phyloP scores from a whole-genome alignment of 2,113 vertebrate species.

The Edolisoma coerulescens region DNA sequence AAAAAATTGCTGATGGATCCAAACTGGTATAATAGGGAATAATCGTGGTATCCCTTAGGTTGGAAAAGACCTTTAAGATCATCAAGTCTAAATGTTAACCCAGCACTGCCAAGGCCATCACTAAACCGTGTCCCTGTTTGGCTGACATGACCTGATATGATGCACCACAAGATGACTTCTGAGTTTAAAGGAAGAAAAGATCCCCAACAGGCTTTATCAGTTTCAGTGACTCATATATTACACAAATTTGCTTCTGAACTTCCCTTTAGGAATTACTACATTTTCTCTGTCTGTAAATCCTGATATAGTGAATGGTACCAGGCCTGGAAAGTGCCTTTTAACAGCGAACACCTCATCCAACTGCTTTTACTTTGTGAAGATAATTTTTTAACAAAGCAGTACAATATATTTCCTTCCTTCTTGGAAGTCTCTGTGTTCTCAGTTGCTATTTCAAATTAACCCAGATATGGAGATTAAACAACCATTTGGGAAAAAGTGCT shows the following conservation, averaged over 20 bases:
- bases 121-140: background rate
- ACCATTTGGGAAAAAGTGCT: constrained; percentile 20
- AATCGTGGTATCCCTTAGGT: background rate
- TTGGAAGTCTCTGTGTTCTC: background rate
- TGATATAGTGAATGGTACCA: background rate
- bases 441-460: constrained; percentile 50
- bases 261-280: background rate
- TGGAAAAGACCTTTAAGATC: background rate
- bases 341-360: background rate
- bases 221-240: background rate
- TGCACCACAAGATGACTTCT: background rate
- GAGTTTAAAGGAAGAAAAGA: background rate
- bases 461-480: constrained; percentile 39
- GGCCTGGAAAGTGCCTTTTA: background rate
- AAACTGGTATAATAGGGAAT: background rate
- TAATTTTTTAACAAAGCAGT: background rate
- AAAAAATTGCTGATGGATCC: background rate
- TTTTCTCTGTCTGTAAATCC: background rate
- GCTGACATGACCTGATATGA: background rate
- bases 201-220: background rate
- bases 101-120: background rate
- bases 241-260: background rate
- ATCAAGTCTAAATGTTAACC: background rate
- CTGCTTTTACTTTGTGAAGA: background rate
- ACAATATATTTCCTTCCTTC: background rate